A percentile compares a stretch with the other conserved stretches of the same genome.
These are phyloP conservation scores for Coremacera marginata DNA, from an alignment of 2,888 invertebrate species.

Conservation along the genomic window DNA sequence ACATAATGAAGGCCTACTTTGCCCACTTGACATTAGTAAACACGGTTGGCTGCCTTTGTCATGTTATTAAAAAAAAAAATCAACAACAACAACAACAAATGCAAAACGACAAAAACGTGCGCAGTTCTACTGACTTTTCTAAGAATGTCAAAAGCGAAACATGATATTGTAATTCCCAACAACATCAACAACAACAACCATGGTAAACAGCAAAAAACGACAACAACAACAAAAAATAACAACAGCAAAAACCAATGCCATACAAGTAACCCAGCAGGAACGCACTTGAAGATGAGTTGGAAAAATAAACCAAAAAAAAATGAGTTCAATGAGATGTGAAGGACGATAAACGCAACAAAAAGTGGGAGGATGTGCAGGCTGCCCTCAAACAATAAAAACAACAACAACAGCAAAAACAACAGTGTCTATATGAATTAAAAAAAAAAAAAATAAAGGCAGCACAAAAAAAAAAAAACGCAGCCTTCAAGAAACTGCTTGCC, in stretches of 20 bases:
- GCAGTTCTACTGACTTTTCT: neutral
- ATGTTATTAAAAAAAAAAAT: neutral
- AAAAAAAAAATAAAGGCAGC: no score
- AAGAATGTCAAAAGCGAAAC: constrained; percentile 6
- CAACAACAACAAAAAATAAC: neutral
- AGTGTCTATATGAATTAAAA: no score
- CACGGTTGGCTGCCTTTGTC: neutral
- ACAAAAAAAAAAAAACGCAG: no score
- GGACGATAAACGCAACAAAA: constrained; percentile 35
- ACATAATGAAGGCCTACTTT: neutral
- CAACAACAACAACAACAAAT: neutral
- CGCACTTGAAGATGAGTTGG: neutral
- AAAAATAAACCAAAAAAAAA: constrained; percentile 21
- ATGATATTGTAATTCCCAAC: neutral
- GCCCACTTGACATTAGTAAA: constrained; percentile 5
- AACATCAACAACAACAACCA: neutral
- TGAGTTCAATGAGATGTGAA: constrained; percentile 61
- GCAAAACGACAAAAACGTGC: neutral
- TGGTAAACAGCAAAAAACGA: neutral
- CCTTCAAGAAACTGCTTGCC: no score
- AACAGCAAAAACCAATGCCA: neutral
- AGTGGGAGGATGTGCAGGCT: no score
- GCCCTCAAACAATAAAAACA: neutral
- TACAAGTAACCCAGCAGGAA: neutral
- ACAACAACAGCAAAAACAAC: neutral